Evolutionary conservation across 2,113 vertebrate species (phyloP).

Genomic region (Cryptomyrus ogoouensis): DNA sequence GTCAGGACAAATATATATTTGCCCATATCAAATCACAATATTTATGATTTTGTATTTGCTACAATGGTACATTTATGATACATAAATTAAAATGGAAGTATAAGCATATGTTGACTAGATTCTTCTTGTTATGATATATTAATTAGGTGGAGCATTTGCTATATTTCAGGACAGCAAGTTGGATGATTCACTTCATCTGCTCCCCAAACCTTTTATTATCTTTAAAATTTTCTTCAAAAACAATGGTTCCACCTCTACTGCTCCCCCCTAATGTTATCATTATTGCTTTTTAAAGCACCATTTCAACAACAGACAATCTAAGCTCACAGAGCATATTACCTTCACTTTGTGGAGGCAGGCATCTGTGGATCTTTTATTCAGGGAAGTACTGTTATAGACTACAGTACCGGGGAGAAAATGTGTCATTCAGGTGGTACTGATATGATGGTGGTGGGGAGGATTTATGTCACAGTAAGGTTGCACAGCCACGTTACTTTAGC

Average conservation of each 20-base stretch:
- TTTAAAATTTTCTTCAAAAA: background rate
- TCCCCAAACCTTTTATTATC: background rate
- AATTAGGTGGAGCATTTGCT: background rate
- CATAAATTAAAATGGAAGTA: constrained; percentile 64
- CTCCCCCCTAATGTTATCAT: background rate
- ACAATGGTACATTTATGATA: constrained; percentile 48
- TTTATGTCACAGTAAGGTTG: background rate
- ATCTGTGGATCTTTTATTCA: background rate
- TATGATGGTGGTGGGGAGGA: background rate
- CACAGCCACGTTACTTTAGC: background rate
- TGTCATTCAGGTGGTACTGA: background rate
- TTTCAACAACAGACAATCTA: background rate
- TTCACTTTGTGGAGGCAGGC: background rate
- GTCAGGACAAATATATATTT: constrained; percentile 62
- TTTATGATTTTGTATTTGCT: constrained; percentile 54
- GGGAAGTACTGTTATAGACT: background rate
- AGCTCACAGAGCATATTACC: background rate
- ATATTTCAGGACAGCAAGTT: background rate
- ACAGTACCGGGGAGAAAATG: background rate
- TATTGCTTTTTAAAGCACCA: background rate
- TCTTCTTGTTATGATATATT: constrained; percentile 32
- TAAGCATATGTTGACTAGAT: constrained; percentile 59
- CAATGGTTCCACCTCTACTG: background rate
- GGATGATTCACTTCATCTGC: background rate
- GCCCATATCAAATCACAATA: constrained; percentile 60